phyloP scores from a whole-genome alignment of 2,113 vertebrate species.

The Otus sunia region DNA sequence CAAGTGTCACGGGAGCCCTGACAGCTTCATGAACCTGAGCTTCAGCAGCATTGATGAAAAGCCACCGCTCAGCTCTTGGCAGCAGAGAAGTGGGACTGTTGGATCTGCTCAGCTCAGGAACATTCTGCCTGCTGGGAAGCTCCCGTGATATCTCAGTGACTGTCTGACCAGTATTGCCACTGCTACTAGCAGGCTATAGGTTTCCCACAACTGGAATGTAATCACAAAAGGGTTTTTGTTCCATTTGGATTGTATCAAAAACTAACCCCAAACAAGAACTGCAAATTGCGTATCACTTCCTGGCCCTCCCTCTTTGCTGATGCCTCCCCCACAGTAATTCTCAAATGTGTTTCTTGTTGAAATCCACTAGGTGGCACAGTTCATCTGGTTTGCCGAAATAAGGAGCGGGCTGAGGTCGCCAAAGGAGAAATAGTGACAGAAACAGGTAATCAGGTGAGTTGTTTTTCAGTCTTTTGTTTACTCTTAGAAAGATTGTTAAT shows the following conservation, averaged over 20 bases:
- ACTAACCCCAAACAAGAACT: background rate
- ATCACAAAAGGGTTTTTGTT: background rate
- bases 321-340: background rate
- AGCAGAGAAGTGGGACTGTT: background rate
- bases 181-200: background rate
- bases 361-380: slow-evolving; percentile 83
- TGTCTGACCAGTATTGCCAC: background rate
- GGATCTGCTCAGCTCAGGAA: background rate
- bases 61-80: background rate
- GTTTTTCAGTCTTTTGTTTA: background rate
- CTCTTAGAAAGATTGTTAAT: background rate
- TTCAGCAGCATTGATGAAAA: background rate
- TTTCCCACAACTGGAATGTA: background rate
- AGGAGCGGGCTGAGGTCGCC: slow-evolving; percentile 74
- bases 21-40: background rate
- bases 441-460: slow-evolving; percentile 77
- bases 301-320: background rate
- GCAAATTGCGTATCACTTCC: background rate
- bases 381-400: slow-evolving; percentile 84
- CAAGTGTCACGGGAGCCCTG: background rate
- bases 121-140: background rate
- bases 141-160: background rate
- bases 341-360: background rate
- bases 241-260: background rate
- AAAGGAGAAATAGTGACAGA: slow-evolving; percentile 75